A percentile compares a stretch with the other conserved stretches of the same genome.
Conservation (phyloP, 2,113 vertebrate species). For the Cichladusa arquata region DNA sequence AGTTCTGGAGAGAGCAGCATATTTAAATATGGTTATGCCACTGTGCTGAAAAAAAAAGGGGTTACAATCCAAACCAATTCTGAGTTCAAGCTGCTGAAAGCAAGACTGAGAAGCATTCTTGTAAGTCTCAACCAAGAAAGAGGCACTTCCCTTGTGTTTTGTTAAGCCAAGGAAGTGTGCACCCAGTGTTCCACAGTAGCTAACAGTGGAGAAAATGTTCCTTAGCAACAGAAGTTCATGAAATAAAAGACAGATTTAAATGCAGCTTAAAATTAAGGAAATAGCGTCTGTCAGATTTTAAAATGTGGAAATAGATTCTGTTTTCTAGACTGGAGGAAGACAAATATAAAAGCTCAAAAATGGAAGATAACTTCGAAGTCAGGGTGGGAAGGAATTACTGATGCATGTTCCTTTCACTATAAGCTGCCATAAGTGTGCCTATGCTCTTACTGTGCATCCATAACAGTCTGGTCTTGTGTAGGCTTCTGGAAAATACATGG, state of each 20-base stretch:
- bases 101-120: not conserved
- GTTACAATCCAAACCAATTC: not conserved
- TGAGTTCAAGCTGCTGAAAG: not conserved
- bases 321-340: not conserved
- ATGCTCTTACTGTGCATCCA: not conserved
- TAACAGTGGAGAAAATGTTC: not conserved
- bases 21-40: not conserved
- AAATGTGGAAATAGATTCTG: not conserved
- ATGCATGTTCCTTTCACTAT: not conserved
- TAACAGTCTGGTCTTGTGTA: not conserved
- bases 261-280: not conserved
- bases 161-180: not conserved
- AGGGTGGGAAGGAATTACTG: not conserved
- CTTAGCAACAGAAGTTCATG: conserved; percentile 2
- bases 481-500: not conserved
- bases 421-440: not conserved
- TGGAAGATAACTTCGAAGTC: not conserved
- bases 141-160: not conserved
- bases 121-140: not conserved
- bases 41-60: not conserved
- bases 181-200: not conserved
- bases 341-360: not conserved
- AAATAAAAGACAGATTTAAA: not conserved
- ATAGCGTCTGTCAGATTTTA: not conserved
- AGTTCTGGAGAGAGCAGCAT: not conserved